Conservation (phyloP, 2,888 invertebrate genomes). For the Incurvaria masculella region DNA sequence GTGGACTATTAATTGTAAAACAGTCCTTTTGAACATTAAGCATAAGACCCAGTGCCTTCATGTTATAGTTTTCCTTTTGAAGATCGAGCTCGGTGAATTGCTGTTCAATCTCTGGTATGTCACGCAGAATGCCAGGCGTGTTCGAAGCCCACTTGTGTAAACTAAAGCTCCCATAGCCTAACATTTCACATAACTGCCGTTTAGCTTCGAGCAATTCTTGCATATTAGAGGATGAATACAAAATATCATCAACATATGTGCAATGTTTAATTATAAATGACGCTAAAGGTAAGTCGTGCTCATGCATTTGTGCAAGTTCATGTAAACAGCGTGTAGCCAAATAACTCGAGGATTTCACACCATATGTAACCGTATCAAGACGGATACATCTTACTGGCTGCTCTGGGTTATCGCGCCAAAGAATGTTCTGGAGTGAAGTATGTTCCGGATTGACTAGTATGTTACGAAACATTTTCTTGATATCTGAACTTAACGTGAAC, state of each 20-base stretch:
- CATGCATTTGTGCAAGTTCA: conserved; percentile 8
- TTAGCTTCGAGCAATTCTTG: background rate
- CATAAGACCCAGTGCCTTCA: conserved; percentile 1
- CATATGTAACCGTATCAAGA: conserved; percentile 1
- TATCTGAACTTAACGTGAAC: conserved; percentile 11
- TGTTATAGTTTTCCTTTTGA: background rate
- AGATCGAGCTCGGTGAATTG: background rate
- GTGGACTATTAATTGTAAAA: background rate
- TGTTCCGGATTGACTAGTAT: conserved; percentile 5
- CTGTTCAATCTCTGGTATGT: background rate
- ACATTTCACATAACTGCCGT: background rate
- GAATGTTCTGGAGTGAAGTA: conserved; percentile 12
- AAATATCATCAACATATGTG: conserved; percentile 11
- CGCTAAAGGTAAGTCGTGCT: conserved; percentile 4
- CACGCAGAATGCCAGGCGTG: background rate
- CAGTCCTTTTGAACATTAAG: background rate
- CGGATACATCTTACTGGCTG: background rate
- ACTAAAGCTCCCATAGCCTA: background rate
- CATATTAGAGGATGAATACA: conserved; percentile 1
- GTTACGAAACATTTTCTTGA: conserved; percentile 16
- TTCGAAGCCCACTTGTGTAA: conserved; percentile 4
- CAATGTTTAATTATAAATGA: conserved; percentile 7
- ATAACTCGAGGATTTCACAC: conserved; percentile 6
- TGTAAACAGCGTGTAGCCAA: conserved; percentile 11
- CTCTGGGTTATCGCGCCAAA: background rate